These are phyloP conservation scores for Pinna nobilis DNA, from an alignment of 1,140 invertebrate genomes.

Conservation along the genomic window DNA sequence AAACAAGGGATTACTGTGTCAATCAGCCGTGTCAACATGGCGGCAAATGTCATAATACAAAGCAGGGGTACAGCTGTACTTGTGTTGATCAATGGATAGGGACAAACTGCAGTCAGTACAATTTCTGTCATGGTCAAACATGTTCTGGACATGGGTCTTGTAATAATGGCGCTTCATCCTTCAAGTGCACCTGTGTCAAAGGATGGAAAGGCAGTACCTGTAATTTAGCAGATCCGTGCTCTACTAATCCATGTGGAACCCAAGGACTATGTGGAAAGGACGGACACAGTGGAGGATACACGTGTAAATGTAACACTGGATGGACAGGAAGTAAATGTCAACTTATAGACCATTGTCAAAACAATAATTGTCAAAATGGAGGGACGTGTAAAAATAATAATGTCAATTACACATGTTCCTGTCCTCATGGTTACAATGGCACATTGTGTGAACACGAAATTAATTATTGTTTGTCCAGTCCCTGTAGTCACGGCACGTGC, in stretches of 20 bases:
- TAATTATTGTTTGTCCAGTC: slow-evolving; percentile 17
- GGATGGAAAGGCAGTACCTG: slow-evolving; percentile 21
- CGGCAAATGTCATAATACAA: slow-evolving; percentile 91
- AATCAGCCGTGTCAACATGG: slow-evolving; percentile 85
- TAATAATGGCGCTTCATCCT: background rate
- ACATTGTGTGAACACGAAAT: slow-evolving; percentile 15
- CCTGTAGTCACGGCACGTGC: slow-evolving; percentile 28
- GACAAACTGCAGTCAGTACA: slow-evolving; percentile 85
- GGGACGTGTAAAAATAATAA: background rate
- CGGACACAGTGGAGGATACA: no score
- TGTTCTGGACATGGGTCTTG: background rate
- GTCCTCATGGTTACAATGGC: slow-evolving; percentile 13
- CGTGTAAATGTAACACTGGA: slow-evolving; percentile 16
- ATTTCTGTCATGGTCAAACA: background rate
- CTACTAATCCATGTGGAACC: slow-evolving; percentile 25
- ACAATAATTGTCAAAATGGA: slow-evolving; percentile 6
- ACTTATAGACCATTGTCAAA: slow-evolving; percentile 6
- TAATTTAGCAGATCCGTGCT: slow-evolving; percentile 5
- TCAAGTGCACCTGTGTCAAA: background rate
- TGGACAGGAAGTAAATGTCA: slow-evolving; percentile 3
- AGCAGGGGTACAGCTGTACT: slow-evolving; percentile 61
- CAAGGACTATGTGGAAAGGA: slow-evolving; percentile 22
- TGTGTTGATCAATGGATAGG: slow-evolving; percentile 96
- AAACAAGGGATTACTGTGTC: background rate
- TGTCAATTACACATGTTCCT: background rate